Evolutionary conservation across 92 coral and sea anemone species (phyloP).

Genomic region (Parazoanthus darwini): DNA sequence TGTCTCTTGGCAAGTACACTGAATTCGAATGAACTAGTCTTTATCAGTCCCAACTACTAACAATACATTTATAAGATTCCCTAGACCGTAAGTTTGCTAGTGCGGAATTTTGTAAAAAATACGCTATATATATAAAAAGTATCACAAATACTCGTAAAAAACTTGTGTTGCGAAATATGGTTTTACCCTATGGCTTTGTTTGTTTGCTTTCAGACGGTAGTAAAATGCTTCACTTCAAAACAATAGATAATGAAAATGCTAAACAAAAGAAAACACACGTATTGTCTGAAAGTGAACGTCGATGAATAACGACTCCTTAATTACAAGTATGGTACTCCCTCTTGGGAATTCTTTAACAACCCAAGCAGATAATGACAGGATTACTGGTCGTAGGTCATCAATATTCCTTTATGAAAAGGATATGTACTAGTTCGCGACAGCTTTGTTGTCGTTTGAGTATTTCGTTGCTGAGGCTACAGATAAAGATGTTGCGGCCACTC

Average conservation of each 20-base stretch:
- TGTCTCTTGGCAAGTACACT: no score
- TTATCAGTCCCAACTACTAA: no score
- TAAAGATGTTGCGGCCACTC: neutral
- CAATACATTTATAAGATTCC: no score
- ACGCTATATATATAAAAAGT: no score
- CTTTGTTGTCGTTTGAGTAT: neutral
- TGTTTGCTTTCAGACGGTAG: no score
- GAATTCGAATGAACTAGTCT: no score
- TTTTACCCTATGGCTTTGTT: neutral
- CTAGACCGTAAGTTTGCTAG: no score
- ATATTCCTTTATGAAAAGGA: neutral
- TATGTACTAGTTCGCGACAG: neutral
- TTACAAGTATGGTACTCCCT: neutral
- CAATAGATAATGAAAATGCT: neutral
- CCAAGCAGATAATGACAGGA: constrained; percentile 11
- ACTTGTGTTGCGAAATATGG: no score
- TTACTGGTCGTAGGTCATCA: neutral
- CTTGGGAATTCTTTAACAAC: neutral
- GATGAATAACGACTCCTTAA: neutral
- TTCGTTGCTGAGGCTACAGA: constrained; percentile 21
- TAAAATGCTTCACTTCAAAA: neutral
- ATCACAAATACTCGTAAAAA: no score
- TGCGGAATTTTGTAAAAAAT: no score
- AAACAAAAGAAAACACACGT: neutral
- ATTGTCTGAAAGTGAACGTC: neutral